Evolutionary conservation across 2,113 vertebrate species (phyloP).

Genomic region (Morphnarchus princeps): DNA sequence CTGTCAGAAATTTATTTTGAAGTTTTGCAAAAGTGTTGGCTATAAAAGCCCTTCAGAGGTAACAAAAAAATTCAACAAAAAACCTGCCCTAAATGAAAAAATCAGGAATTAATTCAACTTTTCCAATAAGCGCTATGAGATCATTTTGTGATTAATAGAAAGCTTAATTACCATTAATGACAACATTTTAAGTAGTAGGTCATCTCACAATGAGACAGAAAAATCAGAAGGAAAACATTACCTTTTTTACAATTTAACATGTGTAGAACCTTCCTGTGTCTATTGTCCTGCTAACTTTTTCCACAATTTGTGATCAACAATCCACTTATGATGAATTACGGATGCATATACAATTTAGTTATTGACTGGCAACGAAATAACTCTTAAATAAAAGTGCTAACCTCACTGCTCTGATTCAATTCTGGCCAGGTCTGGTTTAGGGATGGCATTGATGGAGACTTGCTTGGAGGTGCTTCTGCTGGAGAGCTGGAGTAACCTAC

Average conservation of each 20-base stretch:
- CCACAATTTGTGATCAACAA: not conserved
- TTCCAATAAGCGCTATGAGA: not conserved
- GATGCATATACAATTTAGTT: not conserved
- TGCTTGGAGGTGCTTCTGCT: conserved; percentile 94
- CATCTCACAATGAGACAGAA: not conserved
- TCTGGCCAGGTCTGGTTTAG: conserved; percentile 98
- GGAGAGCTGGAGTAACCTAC: conserved; percentile 92
- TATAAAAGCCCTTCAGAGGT: not conserved
- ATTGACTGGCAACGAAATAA: not conserved
- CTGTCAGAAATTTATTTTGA: not conserved
- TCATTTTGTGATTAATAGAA: not conserved
- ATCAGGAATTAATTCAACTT: not conserved
- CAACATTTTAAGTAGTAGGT: not conserved
- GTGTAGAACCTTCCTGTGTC: not conserved
- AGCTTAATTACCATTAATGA: not conserved
- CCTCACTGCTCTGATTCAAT: conserved; percentile 97
- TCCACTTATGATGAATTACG: not conserved
- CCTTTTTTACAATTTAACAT: not conserved
- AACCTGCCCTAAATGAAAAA: not conserved
- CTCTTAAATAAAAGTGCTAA: conserved; percentile 70
- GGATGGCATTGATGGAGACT: conserved; percentile 98
- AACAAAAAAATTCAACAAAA: not conserved
- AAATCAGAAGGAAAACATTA: not conserved
- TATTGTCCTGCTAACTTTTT: not conserved
- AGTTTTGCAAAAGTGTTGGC: not conserved